A percentile compares a stretch with the other conserved stretches of the same genome.
These are phyloP conservation scores for Elgaria multicarinata DNA, from an alignment of 2,113 vertebrate genomes.

Conservation along the genomic window DNA sequence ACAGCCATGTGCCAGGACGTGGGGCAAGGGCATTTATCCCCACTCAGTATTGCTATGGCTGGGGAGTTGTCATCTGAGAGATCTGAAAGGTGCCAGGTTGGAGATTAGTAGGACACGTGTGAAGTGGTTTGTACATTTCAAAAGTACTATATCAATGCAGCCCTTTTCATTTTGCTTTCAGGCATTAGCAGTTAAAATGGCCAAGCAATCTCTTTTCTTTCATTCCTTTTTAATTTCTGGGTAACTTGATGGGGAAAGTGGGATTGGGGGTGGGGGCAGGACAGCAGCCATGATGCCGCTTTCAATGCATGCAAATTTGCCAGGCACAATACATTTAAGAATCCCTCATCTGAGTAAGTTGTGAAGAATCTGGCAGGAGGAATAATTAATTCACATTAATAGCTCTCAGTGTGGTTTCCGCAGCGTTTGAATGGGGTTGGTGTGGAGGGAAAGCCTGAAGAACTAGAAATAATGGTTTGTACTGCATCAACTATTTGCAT, in stretches of 20 bases:
- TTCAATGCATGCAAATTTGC: conserved; percentile 67
- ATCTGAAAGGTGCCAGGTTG: no score
- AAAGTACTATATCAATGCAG: no score
- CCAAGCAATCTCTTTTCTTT: conserved; percentile 10
- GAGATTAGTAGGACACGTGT: no score
- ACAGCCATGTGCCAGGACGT: no score
- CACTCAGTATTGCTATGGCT: no score
- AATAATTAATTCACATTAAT: conserved; percentile 77
- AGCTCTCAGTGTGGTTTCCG: conserved; percentile 61
- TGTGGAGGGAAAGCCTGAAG: conserved; percentile 4
- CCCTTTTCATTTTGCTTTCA: neutral
- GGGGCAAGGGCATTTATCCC: no score
- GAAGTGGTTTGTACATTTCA: no score
- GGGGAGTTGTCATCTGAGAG: no score
- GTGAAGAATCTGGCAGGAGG: conserved; percentile 72
- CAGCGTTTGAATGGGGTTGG: conserved; percentile 26
- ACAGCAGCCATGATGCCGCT: conserved; percentile 29
- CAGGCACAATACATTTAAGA: conserved; percentile 69
- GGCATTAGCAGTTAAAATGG: conserved; percentile 26
- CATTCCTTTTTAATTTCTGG: conserved; percentile 28
- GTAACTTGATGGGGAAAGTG: neutral
- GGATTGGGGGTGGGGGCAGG: conserved; percentile 31
- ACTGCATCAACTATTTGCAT: conserved; percentile 38
- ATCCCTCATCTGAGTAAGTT: conserved; percentile 66
- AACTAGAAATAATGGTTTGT: conserved; percentile 46